Base-by-base conservation (phyloP, 2,888 invertebrate genomes). In the Tenthredo distinguenda region DNA sequence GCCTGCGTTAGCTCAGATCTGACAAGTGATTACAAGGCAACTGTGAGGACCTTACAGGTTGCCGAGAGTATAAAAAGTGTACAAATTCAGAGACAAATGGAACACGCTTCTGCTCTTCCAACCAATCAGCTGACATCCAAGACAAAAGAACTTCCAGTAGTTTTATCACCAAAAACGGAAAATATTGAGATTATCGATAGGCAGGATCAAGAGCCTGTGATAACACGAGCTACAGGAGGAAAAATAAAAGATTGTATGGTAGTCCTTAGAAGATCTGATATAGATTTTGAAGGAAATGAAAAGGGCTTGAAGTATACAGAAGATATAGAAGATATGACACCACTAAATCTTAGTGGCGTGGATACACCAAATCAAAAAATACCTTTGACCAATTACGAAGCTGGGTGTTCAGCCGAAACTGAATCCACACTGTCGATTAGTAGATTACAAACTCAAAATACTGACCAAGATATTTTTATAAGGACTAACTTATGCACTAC, bases 351-450 rank as follows among this genome's bases (percentile, higher is more conserved):
- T 15, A 26, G 18, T 3, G 10, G 10, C 1, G 15, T 0, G 21
- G 43, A 21, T 21, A 21, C 5, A 74, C n/a, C 50, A 10, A 6
- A 55, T 77, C 9, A 6, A 34, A 50, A 31, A 50, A 31, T 31
- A 55, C 34, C 31, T 12, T 55, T 34, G 34, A 31, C 18, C 18
- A n/a, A 50, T 77, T 18, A 26, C 12, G 77, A 55, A 55, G 26
- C 34, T 77, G n/a, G 9, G 7, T n/a, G 50, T 55, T 31, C 77
- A 1, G 31, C 21, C 1, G 77, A 18, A 40, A 74, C 40, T 74
- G 12, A n/a, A n/a, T 77, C 77, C 10, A 77, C 77, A 1, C 12
- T 77, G 5, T 77, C 77, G 18, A 55, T 77, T 34, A 55, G 77
- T 34, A 55, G n/a, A 18, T 31, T 31, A 55, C 18, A 34, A 15